Conservation (phyloP, 2,113 vertebrate genomes). For the Triplophysa rosa region DNA sequence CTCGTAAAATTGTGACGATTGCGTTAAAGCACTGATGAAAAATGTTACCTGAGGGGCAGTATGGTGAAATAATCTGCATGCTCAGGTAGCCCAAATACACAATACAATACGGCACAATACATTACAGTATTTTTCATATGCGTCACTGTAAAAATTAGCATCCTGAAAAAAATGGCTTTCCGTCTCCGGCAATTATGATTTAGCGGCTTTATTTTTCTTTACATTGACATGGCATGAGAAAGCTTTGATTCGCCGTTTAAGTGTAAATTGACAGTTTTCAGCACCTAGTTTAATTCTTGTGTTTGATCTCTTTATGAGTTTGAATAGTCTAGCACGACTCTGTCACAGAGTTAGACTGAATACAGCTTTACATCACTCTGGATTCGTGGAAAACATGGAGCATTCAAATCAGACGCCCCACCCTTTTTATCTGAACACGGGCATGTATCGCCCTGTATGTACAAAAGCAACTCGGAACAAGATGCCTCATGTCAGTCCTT, state of each 20-base stretch:
- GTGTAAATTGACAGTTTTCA: slow-evolving; percentile 32
- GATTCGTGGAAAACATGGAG: slow-evolving; percentile 14
- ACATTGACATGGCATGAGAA: slow-evolving; percentile 7
- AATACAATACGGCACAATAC: background rate
- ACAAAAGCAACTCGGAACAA: slow-evolving; percentile 18
- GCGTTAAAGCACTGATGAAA: slow-evolving; percentile 49
- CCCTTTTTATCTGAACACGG: slow-evolving; percentile 35
- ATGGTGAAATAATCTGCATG: slow-evolving; percentile 32
- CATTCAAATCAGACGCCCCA: slow-evolving; percentile 30
- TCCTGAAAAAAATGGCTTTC: background rate
- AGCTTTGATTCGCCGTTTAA: slow-evolving; percentile 7
- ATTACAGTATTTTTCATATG: background rate
- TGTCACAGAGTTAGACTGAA: slow-evolving; percentile 24
- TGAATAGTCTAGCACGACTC: slow-evolving; percentile 3
- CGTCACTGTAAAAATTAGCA: background rate
- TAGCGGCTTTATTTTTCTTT: background rate
- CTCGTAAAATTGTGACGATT: slow-evolving; percentile 49
- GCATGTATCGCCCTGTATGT: slow-evolving; percentile 33
- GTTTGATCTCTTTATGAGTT: slow-evolving; percentile 24
- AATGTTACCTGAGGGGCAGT: slow-evolving; percentile 39
- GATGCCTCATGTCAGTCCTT: slow-evolving; percentile 36
- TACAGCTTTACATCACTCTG: slow-evolving; percentile 15
- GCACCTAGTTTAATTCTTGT: background rate
- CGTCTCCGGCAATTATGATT: background rate
- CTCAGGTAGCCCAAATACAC: slow-evolving; percentile 7